A percentile compares a stretch with the other conserved stretches of the same genome.
phyloP scores from a whole-genome alignment of 2,888 invertebrate genomes.

The Eupithecia subfuscata region DNA sequence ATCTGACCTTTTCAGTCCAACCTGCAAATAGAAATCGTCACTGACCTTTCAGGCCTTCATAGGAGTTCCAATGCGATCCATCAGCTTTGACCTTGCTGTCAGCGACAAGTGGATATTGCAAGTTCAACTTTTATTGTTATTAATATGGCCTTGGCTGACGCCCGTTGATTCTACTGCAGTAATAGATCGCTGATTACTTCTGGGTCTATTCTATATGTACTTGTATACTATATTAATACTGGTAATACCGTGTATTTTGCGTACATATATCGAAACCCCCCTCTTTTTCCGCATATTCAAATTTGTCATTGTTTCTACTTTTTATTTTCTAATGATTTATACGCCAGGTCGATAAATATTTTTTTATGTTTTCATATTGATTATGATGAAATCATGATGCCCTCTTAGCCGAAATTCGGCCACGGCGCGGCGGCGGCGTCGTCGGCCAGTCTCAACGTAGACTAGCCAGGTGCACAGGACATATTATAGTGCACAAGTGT shows the following conservation, averaged over 20 bases:
- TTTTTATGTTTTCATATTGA: background rate
- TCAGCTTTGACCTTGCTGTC: constrained; percentile 41
- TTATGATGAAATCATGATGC: too few relatives aligned
- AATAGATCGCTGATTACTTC: constrained; percentile 1
- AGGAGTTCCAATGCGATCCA: constrained; percentile 24
- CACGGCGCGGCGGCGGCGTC: too few relatives aligned
- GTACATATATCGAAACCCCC: background rate
- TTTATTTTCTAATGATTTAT: background rate
- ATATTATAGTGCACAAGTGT: too few relatives aligned
- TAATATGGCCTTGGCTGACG: constrained; percentile 47
- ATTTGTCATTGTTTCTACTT: background rate
- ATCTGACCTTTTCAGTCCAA: constrained; percentile 4
- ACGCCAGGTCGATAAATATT: background rate
- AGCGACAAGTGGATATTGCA: constrained; percentile 44
- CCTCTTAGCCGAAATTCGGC: too few relatives aligned
- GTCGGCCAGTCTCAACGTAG: too few relatives aligned
- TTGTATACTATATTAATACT: background rate
- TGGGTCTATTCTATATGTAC: background rate
- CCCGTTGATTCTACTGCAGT: constrained; percentile 31
- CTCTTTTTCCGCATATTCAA: background rate
- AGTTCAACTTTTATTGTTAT: constrained; percentile 52
- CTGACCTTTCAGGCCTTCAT: constrained; percentile 10
- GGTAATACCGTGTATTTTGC: background rate
- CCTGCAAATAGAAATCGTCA: constrained; percentile 5
- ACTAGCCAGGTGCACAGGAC: too few relatives aligned